A percentile compares a stretch with the other conserved stretches of the same genome.
Evolutionary conservation across 2,113 vertebrate species (phyloP).

Genomic region (Dunckerocampus dactyliophorus): DNA sequence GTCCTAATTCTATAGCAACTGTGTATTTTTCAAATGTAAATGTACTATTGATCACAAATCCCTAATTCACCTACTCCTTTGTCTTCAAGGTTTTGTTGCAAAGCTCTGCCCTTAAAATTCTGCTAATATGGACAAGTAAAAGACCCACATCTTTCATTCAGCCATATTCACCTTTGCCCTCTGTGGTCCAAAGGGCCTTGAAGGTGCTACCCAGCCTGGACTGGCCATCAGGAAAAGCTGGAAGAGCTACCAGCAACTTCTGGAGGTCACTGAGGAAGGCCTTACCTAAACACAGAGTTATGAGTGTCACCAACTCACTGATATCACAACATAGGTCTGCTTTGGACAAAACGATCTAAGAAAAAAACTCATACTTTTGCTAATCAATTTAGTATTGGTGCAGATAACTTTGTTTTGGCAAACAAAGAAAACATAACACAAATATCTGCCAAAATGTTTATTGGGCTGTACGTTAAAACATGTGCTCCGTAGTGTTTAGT

Average conservation of each 20-base stretch:
- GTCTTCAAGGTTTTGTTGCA: constrained; percentile 50
- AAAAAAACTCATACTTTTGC: neutral
- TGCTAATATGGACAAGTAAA: constrained; percentile 43
- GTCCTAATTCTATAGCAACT: too few species aligned
- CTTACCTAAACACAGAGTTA: constrained; percentile 64
- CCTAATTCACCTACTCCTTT: neutral
- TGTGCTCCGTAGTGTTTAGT: constrained; percentile 1
- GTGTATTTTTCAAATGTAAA: neutral
- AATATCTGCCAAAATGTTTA: constrained; percentile 2
- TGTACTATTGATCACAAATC: neutral
- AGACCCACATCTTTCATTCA: constrained; percentile 12
- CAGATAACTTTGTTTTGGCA: neutral
- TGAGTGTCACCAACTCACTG: neutral
- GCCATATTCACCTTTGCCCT: constrained; percentile 64
- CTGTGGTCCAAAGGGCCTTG: constrained; percentile 76
- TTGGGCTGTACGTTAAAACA: constrained; percentile 5
- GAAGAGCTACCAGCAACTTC: constrained; percentile 65
- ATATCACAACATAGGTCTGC: neutral
- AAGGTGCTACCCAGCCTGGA: constrained; percentile 75
- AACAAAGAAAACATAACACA: neutral
- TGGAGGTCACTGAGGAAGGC: constrained; percentile 77
- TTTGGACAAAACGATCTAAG: neutral
- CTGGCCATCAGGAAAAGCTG: constrained; percentile 68
- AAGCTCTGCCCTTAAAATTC: constrained; percentile 35
- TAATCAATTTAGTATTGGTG: neutral